Conservation (phyloP, 2,113 vertebrate species). For the Pedetes capensis region DNA sequence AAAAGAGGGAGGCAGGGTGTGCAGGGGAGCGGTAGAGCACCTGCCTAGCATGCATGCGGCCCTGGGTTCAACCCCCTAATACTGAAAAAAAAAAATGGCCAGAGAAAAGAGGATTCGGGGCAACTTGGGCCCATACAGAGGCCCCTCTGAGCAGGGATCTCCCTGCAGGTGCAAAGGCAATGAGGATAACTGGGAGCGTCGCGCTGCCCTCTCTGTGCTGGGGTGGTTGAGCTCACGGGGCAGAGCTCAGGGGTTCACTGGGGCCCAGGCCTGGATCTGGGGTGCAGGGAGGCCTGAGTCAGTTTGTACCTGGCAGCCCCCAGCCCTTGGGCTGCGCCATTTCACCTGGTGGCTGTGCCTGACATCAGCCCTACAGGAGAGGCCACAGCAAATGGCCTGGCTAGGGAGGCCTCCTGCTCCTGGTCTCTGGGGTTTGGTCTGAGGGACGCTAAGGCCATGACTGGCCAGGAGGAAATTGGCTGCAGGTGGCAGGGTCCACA, state of each 20-base stretch:
- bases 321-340: not conserved
- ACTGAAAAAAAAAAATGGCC: too few species aligned
- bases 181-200: not conserved
- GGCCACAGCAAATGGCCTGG: too few species aligned
- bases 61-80: too few species aligned
- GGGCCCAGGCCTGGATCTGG: not conserved
- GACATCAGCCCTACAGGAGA: not conserved
- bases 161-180: not conserved
- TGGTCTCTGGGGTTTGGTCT: not conserved
- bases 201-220: not conserved
- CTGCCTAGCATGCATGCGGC: too few species aligned
- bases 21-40: too few species aligned
- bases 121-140: not conserved
- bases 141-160: not conserved
- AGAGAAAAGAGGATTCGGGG: too few species aligned
- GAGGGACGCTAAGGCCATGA: not conserved
- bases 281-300: not conserved
- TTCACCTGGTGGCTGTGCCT: not conserved
- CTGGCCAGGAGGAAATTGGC: not conserved
- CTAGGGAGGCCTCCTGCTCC: too few species aligned
- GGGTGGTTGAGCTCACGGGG: too few species aligned
- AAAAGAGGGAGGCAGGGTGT: too few species aligned
- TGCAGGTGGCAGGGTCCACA: not conserved
- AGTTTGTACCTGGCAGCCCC: not conserved
- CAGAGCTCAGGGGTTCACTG: too few species aligned